Evolutionary conservation across 2,888 invertebrate species (phyloP).

Genomic region (Leuctra nigra): DNA sequence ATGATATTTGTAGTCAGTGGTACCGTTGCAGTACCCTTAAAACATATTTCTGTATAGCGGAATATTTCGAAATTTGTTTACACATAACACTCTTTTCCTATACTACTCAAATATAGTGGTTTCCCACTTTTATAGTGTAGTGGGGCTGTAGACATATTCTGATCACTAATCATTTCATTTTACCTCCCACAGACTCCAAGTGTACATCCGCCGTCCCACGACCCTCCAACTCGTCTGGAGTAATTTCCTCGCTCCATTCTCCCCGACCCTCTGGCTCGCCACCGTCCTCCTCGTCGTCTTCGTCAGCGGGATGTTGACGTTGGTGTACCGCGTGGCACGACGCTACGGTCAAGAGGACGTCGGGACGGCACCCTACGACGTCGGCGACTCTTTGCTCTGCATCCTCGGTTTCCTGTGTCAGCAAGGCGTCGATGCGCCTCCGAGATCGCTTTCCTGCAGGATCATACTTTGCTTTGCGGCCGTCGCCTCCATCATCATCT

Average conservation of each 20-base stretch:
- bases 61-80: no score
- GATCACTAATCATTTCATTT: not conserved
- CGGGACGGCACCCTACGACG: not conserved
- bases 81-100: no score
- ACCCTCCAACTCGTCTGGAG: slow-evolving; percentile 6
- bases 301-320: not conserved
- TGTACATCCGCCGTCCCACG: slow-evolving; percentile 4
- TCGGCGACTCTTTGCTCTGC: slow-evolving; percentile 4
- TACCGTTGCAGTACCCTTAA: no score
- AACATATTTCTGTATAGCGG: no score
- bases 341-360: not conserved
- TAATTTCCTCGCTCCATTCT: slow-evolving; percentile 17
- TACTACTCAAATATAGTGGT: no score
- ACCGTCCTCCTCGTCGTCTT: not conserved
- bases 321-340: not conserved
- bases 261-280: slow-evolving; percentile 12
- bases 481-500: slow-evolving; percentile 13
- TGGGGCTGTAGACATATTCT: no score
- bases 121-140: no score
- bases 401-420: slow-evolving; percentile 12
- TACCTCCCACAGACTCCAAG: not conserved
- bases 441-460: slow-evolving; percentile 4
- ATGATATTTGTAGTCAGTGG: no score
- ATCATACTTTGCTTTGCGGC: slow-evolving; percentile 15
- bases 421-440: slow-evolving; percentile 5